Evolutionary conservation across 2,113 vertebrate species (phyloP).

Genomic region (Acinonyx jubatus): DNA sequence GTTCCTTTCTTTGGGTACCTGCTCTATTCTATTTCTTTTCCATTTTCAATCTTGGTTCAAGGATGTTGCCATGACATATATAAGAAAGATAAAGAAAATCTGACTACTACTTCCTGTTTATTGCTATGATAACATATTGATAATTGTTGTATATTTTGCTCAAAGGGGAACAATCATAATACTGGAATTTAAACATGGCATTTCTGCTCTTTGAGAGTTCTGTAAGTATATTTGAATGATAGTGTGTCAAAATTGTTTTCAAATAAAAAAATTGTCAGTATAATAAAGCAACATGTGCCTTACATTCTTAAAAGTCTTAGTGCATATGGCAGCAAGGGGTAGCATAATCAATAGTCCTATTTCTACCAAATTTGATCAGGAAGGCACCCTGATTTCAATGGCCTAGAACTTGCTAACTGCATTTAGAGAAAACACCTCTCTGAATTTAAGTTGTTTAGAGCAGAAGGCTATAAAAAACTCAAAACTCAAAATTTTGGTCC

Average conservation of each 20-base stretch:
- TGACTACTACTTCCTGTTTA: not conserved
- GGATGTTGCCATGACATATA: not conserved
- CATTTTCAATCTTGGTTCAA: constrained; percentile 17
- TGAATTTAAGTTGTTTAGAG: not conserved
- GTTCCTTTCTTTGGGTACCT: not conserved
- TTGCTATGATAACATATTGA: not conserved
- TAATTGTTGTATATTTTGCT: not conserved
- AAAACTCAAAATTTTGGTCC: not conserved
- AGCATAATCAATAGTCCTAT: not conserved
- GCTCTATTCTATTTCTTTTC: not conserved
- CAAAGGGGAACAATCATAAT: not conserved
- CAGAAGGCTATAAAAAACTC: not conserved
- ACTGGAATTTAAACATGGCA: not conserved
- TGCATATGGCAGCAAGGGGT: not conserved
- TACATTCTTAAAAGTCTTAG: not conserved
- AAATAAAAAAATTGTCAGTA: not conserved
- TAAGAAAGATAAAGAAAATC: not conserved
- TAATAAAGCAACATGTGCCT: not conserved
- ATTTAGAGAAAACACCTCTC: not conserved
- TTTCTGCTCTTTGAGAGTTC: not conserved
- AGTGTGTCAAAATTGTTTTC: not conserved
- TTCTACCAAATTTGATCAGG: constrained; percentile 1
- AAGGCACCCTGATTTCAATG: not conserved
- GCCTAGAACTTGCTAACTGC: not conserved
- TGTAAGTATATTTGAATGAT: not conserved